Conservation (phyloP, 2,888 invertebrate species). For the Antitype chi region DNA sequence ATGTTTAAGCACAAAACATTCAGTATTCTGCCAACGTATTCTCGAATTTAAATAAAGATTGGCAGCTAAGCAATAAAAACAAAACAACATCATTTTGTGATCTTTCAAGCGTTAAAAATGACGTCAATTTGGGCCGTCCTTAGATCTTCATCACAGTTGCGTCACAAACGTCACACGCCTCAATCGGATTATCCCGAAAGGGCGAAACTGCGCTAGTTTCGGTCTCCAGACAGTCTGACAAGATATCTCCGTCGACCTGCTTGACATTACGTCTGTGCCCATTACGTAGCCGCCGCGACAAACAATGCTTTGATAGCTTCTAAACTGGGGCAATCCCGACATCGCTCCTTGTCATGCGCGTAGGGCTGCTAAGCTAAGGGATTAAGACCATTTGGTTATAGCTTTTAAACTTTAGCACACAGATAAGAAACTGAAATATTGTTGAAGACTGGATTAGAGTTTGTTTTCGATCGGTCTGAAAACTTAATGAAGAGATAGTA, state of each 20-base stretch:
- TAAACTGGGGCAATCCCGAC: constrained; percentile 86
- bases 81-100: constrained; percentile 15
- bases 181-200: constrained; percentile 65
- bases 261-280: constrained; percentile 76
- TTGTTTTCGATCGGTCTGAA: not conserved
- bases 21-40: constrained; percentile 23
- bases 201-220: constrained; percentile 59
- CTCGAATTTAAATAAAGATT: constrained; percentile 30
- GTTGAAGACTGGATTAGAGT: not conserved
- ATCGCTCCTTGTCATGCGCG: constrained; percentile 82
- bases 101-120: constrained; percentile 36
- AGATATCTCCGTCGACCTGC: constrained; percentile 68
- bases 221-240: constrained; percentile 79
- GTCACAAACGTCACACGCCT: constrained; percentile 50
- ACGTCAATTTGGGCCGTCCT: constrained; percentile 25
- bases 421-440: constrained; percentile 30
- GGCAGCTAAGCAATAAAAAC: constrained; percentile 35
- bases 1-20: constrained; percentile 11
- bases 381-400: constrained; percentile 57
- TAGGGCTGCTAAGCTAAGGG: constrained; percentile 69
- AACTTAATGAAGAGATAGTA: not conserved
- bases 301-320: constrained; percentile 86
- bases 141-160: constrained; percentile 48
- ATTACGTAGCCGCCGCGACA: constrained; percentile 78
- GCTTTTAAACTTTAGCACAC: constrained; percentile 52